A percentile compares a stretch with the other conserved stretches of the same genome.
Evolutionary conservation across 2,113 vertebrate genomes (phyloP).

Genomic region (Lampris megalopsis): DNA sequence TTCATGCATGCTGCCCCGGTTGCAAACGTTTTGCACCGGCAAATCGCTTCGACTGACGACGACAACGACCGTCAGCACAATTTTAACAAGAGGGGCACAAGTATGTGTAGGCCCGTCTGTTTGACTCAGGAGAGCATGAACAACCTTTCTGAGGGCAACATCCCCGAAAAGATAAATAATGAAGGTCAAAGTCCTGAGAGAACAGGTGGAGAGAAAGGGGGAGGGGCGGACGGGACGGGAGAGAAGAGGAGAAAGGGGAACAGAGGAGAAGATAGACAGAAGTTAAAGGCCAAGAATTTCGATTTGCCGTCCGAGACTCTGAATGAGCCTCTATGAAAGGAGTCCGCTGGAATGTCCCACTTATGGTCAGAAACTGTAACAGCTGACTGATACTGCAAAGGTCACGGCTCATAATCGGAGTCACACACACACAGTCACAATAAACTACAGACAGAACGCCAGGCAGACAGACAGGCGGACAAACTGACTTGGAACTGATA

Average conservation of each 20-base stretch:
- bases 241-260: background rate
- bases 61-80: too few relatives aligned
- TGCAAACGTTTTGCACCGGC: background rate
- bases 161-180: too few relatives aligned
- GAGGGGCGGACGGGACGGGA: background rate
- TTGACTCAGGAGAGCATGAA: too few relatives aligned
- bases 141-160: too few relatives aligned
- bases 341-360: slow-evolving; percentile 64
- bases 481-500: background rate
- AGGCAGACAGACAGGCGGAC: slow-evolving; percentile 21
- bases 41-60: too few relatives aligned
- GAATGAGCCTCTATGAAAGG: slow-evolving; percentile 56
- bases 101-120: too few relatives aligned
- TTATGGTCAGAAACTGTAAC: slow-evolving; percentile 60
- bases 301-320: slow-evolving; percentile 33
- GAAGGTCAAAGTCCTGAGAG: too few relatives aligned
- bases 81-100: too few relatives aligned
- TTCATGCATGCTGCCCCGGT: background rate
- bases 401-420: slow-evolving; percentile 68
- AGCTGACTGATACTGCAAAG: slow-evolving; percentile 74
- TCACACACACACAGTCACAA: slow-evolving; percentile 53
- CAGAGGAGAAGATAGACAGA: background rate
- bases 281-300: slow-evolving; percentile 22
- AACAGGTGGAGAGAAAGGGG: too few relatives aligned
- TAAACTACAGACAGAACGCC: slow-evolving; percentile 28